Percentiles rank a stretch among this genome's conserved stretches.
phyloP scores from a whole-genome alignment of 2,113 vertebrate genomes.

The Cebidichthys violaceus region DNA sequence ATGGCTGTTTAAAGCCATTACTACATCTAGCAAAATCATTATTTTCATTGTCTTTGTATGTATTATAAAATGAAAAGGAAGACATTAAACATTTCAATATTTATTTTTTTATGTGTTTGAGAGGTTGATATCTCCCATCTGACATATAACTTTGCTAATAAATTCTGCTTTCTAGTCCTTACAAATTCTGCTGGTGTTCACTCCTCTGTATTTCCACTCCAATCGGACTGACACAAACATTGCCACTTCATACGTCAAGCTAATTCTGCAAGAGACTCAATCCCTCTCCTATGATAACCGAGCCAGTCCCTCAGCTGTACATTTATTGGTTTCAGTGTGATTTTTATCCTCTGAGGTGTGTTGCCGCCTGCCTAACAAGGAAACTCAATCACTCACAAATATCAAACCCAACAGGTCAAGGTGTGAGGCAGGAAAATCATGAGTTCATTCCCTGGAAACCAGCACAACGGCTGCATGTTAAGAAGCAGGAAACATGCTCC shows the following conservation, averaged over 20 bases:
- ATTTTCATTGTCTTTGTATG: neutral
- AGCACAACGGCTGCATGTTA: conserved; percentile 41
- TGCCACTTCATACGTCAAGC: conserved; percentile 37
- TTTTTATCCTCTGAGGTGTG: conserved; percentile 35
- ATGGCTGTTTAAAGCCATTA: neutral
- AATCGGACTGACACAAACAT: conserved; percentile 27
- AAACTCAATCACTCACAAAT: conserved; percentile 72
- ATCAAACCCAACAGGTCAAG: conserved; percentile 64
- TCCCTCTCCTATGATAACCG: conserved; percentile 29
- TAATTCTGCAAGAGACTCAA: conserved; percentile 44
- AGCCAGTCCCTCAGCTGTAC: conserved; percentile 35
- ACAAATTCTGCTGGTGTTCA: conserved; percentile 27
- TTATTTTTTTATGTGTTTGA: neutral
- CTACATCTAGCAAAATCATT: neutral
- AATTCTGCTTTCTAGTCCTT: conserved; percentile 9
- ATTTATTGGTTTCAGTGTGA: conserved; percentile 44
- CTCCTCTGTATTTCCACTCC: conserved; percentile 27
- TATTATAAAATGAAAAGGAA: neutral
- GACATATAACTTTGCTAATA: conserved; percentile 2
- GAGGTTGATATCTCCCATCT: conserved; percentile 12
- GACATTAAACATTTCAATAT: neutral
- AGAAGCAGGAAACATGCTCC: conserved; percentile 21
- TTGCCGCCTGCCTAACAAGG: conserved; percentile 32
- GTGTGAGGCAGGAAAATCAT: conserved; percentile 40
- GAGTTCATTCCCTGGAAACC: conserved; percentile 40